Evolutionary conservation across 2,888 invertebrate species (phyloP).

Genomic region (Magallana nippona): DNA sequence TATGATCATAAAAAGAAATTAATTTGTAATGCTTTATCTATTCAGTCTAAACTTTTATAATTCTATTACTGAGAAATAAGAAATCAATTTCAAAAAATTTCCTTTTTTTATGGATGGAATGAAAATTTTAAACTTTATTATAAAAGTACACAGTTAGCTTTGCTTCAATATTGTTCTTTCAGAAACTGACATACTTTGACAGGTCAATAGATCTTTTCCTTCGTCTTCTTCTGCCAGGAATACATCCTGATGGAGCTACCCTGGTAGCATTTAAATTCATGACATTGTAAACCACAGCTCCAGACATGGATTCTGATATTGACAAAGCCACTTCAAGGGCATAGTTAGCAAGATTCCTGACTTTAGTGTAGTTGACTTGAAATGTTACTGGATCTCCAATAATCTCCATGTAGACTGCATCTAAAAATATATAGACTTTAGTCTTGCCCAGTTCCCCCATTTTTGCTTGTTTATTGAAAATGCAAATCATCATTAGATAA

Average conservation of each 20-base stretch:
- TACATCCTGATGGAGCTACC: background rate
- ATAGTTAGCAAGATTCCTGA: background rate
- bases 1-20: background rate
- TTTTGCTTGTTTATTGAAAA: too few relatives aligned
- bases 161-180: too few relatives aligned
- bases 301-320: background rate
- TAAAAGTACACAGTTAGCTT: too few relatives aligned
- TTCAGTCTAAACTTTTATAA: too few relatives aligned
- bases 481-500: too few relatives aligned
- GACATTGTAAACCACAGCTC: background rate
- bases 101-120: too few relatives aligned
- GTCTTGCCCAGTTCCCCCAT: too few relatives aligned
- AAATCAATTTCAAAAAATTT: too few relatives aligned
- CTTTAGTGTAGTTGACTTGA: background rate
- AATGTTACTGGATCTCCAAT: constrained; percentile 2
- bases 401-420: background rate
- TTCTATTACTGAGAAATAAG: too few relatives aligned
- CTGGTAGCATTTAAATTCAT: constrained; percentile 9
- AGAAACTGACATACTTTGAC: background rate
- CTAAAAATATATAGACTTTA: background rate
- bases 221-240: constrained; percentile 17
- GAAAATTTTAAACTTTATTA: too few relatives aligned
- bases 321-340: background rate
- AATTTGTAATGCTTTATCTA: too few relatives aligned
- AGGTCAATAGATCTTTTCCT: constrained; percentile 1